These are phyloP conservation scores for Trematomus bernacchii DNA, from an alignment of 2,797 vertebrate genomes.

Conservation along the genomic window DNA sequence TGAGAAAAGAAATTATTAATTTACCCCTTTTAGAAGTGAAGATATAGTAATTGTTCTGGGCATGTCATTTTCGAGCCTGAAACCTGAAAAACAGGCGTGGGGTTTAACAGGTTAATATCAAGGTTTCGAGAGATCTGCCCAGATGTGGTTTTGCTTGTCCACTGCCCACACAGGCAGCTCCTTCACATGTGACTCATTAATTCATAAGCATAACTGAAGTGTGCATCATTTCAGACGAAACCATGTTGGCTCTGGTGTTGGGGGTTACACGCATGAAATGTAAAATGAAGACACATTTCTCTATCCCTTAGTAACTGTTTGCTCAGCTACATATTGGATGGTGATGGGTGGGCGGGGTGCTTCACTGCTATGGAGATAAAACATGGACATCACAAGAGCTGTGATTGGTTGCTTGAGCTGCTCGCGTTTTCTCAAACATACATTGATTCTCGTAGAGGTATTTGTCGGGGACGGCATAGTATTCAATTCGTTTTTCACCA, in stretches of 20 bases:
- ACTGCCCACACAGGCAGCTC: constrained; percentile 3
- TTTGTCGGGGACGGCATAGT: no score
- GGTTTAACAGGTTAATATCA: neutral
- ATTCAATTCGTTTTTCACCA: neutral
- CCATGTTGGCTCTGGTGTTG: neutral
- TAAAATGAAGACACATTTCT: neutral
- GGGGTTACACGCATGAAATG: neutral
- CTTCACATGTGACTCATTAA: constrained; percentile 36
- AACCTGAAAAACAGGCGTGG: no score
- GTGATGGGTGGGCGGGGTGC: neutral
- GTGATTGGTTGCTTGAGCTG: no score
- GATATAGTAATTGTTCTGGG: no score
- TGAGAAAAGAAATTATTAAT: no score
- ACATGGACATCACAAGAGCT: no score
- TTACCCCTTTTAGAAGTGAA: no score
- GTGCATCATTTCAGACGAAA: neutral
- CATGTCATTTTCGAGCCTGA: no score
- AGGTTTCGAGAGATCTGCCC: constrained; percentile 7
- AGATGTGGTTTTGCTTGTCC: constrained; percentile 12
- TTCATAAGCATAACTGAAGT: neutral
- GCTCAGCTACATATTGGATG: neutral
- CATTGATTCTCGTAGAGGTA: no score
- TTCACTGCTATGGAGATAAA: neutral
- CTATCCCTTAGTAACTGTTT: neutral
- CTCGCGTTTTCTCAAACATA: neutral